Conservation (phyloP, 1,140 invertebrate species). For the Rhyacophila brunnea region DNA sequence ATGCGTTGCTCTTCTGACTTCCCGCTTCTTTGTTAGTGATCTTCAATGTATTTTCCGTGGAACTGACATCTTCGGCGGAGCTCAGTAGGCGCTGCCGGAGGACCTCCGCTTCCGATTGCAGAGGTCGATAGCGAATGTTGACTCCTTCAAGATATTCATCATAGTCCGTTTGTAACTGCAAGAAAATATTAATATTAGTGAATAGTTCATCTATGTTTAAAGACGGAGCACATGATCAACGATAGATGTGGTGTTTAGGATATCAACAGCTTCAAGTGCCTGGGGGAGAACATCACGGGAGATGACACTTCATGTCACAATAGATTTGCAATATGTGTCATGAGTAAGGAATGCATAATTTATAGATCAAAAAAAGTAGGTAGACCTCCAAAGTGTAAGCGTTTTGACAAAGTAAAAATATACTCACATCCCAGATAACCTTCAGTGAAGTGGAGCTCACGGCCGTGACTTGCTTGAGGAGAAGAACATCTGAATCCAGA, state of each 20-base stretch:
- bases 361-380: too few relatives aligned
- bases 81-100: constrained; percentile 9
- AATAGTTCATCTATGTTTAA: too few relatives aligned
- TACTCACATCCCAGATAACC: constrained; percentile 81
- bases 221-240: too few relatives aligned
- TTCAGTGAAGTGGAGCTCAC: constrained; percentile 78
- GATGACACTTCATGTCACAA: too few relatives aligned
- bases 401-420: too few relatives aligned
- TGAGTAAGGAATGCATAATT: too few relatives aligned
- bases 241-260: too few relatives aligned
- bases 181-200: too few relatives aligned
- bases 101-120: constrained; percentile 48
- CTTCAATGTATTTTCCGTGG: not conserved
- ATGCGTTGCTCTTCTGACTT: not conserved
- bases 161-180: constrained; percentile 52
- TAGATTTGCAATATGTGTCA: too few relatives aligned
- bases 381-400: not conserved
- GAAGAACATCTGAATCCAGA: constrained; percentile 78
- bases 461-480: constrained; percentile 73
- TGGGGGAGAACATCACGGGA: too few relatives aligned
- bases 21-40: not conserved
- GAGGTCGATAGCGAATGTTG: constrained; percentile 87
- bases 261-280: too few relatives aligned
- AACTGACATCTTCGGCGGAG: not conserved
- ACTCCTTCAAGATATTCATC: constrained; percentile 80